Base-by-base conservation (phyloP, 1,140 invertebrate genomes). In the Muscidifurax raptorellus region DNA sequence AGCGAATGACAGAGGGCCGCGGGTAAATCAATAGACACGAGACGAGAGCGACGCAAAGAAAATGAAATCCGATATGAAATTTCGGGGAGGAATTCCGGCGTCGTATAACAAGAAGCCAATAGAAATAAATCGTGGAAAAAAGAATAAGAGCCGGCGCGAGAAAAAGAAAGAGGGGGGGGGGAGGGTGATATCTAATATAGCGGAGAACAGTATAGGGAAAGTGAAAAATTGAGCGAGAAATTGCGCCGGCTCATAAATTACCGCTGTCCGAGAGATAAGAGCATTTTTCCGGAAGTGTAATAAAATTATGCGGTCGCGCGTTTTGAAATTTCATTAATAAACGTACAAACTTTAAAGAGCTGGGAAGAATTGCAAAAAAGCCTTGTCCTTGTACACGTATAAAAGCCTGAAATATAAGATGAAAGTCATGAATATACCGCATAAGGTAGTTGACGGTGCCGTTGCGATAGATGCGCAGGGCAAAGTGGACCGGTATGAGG, bases 381-480 rank as follows among this genome's bases (percentile, higher is more conserved):
- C 32, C 32, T 36, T 40, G 7, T 10, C 9, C 36, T 40, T 40
- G 10, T 10, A 9, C 32, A 7, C 32, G 32, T 36, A 36, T 52
- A 18, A 52, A 22, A 22, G 9, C 47, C 47, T 52, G 18, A 52
- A 22, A 18, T 52, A 22, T 52, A 22, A 18, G 52, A 59, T 59
- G 5, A 59, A 59, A 59, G 12, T 81, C n/a, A 87, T 87, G 87
- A 91, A 92, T 94, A 96, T 94, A 96, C 96, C 97, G 95, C 96
- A 97, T 98, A 90, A 97, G 95, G 93, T 98, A 98, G 93, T 96
- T 96, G 92, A 98, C 97, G 88, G 97, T 98, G 90, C 97, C 97
- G 91, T 98, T 98, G 88, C 96, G 95, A 92, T 96, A 98, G 90
- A 98, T 97, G 89, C 97, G 95, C 89, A 98, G 94, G 84, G 97